A percentile compares a stretch with the other conserved stretches of the same genome.
Evolutionary conservation across 2,888 invertebrate genomes (phyloP).

Genomic region (Lysandra coridon): DNA sequence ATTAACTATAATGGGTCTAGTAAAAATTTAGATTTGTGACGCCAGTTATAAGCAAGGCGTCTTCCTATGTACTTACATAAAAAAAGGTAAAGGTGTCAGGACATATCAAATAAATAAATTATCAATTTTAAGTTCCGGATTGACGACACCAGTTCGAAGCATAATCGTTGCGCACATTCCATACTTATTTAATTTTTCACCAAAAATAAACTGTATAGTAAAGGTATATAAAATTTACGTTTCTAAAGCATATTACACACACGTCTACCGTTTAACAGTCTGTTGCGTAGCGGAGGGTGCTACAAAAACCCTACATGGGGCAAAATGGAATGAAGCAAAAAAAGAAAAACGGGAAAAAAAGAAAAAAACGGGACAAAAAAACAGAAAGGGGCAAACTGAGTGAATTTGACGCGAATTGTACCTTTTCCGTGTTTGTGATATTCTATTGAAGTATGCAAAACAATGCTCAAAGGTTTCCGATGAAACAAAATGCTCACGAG

Average conservation of each 20-base stretch:
- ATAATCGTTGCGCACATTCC: too few species aligned
- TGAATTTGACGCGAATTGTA: constrained; percentile 47
- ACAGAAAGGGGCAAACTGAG: constrained; percentile 50
- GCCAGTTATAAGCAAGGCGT: too few species aligned
- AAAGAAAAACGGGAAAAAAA: constrained; percentile 44
- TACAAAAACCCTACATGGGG: constrained; percentile 57
- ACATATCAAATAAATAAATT: too few species aligned
- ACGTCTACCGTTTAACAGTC: constrained; percentile 71
- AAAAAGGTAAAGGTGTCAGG: too few species aligned
- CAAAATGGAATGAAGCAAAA: constrained; percentile 44
- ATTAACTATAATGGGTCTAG: too few species aligned
- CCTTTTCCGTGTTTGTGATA: constrained; percentile 38
- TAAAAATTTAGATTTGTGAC: too few species aligned
- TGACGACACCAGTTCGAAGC: too few species aligned
- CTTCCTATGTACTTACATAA: too few species aligned
- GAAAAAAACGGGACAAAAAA: constrained; percentile 47
- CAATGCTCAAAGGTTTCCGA: constrained; percentile 31
- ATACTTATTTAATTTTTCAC: too few species aligned
- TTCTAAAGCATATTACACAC: constrained; percentile 54
- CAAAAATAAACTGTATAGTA: neutral
- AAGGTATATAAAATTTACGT: constrained; percentile 33
- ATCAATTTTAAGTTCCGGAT: too few species aligned
- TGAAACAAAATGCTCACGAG: constrained; percentile 21
- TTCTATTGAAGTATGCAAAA: constrained; percentile 35
- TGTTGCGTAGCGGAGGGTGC: constrained; percentile 65